Evolutionary conservation across 2,888 invertebrate genomes (phyloP).

Genomic region (Mimas tiliae): DNA sequence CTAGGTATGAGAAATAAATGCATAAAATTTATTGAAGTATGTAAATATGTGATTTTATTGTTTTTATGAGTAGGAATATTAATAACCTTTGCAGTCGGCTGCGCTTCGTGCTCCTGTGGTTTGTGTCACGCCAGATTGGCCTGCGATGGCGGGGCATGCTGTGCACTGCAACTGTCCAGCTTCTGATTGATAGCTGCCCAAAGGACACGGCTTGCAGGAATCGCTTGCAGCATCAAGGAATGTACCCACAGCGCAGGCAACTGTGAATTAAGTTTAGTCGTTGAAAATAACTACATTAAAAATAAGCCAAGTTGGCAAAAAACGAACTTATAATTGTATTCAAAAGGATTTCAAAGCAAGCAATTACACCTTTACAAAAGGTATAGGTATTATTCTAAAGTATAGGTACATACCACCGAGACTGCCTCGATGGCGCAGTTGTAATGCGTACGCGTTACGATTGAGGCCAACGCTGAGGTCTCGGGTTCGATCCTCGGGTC

Average conservation of each 20-base stretch:
- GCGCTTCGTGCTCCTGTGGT: slow-evolving; percentile 94
- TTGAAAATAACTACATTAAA: not conserved
- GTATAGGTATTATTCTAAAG: too few relatives aligned
- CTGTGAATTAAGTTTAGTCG: slow-evolving; percentile 65
- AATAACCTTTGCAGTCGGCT: slow-evolving; percentile 92
- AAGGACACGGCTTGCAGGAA: slow-evolving; percentile 92
- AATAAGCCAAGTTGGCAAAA: too few relatives aligned
- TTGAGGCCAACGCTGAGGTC: too few relatives aligned
- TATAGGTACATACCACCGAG: too few relatives aligned
- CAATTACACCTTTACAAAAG: too few relatives aligned
- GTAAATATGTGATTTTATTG: not conserved
- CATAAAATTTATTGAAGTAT: not conserved
- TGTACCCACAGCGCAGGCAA: slow-evolving; percentile 96
- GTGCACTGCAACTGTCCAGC: slow-evolving; percentile 95
- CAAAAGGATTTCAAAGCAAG: too few relatives aligned
- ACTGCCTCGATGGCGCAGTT: too few relatives aligned
- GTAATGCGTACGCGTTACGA: too few relatives aligned
- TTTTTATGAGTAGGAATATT: slow-evolving; percentile 1
- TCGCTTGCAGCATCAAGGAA: slow-evolving; percentile 91
- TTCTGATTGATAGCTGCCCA: slow-evolving; percentile 97
- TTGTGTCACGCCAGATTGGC: slow-evolving; percentile 94
- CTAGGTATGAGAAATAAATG: not conserved
- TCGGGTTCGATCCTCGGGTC: too few relatives aligned
- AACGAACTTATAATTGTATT: too few relatives aligned
- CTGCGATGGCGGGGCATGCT: slow-evolving; percentile 95